Evolutionary conservation across 2,888 invertebrate species (phyloP), one percentile per base, ranked within the genome.

Genomic region (Pammene fasciana): DNA sequence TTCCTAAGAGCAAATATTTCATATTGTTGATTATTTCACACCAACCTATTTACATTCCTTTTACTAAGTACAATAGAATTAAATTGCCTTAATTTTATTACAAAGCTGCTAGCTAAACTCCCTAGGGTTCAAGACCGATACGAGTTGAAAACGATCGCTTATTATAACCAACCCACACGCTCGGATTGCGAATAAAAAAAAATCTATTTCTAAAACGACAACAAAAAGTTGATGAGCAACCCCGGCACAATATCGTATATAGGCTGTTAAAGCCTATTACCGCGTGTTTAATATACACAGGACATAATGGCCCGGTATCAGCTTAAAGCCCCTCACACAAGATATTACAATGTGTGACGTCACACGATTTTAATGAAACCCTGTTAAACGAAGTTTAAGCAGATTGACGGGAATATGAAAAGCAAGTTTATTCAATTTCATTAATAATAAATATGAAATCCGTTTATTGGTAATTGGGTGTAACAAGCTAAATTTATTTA

Each of bases 351-450:
- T 59, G 57, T 64, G 56, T 65, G 59, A 70, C 70, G 48, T 65
- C 65, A 65, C 65, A 55, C 46, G 45, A 64, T 65, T 70, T 70
- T 70, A 70, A 70, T 70, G 65, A 70, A 70, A 70, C 60, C 65
- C 60, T 26, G 64, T 38, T 64, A 48, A 68, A 70, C 52, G 59
- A 68, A 60, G 59, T 38, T 52, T 60, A 60, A 64, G 54, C 64
- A 52, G 54, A 65, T 59, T 65, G 65, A 60, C 60, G 38, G 38
- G 54, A 38, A 13, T 57, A 70, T 70, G 70, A 59, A 70, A 70
- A 70, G 45, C 8, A 34, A 46, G 46, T 45, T 36, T 48, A 18
- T 68, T 64, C 50, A 56, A 57, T 60, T 48, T 41, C 48, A 48
- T n/a, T n/a, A n/a, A n/a, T n/a, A n/a, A n/a, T n/a, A n/a, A n/a